phyloP scores from a whole-genome alignment of 2,797 vertebrate genomes.

The Momotus momota region DNA sequence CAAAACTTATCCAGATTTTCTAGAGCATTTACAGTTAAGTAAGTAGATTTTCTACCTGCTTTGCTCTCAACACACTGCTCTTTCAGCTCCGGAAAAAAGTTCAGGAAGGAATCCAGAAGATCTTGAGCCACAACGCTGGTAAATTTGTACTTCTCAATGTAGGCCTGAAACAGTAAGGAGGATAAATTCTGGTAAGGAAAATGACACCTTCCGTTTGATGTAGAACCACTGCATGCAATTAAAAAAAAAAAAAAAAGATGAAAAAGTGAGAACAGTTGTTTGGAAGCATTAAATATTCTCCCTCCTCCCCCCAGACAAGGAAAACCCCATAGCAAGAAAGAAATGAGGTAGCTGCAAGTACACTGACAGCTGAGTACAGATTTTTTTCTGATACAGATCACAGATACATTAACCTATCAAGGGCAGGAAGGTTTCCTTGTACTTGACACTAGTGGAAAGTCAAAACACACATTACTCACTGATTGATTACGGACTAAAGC shows the following conservation, averaged over 20 bases:
- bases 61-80: constrained; percentile 86
- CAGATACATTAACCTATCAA: not conserved
- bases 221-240: not conserved
- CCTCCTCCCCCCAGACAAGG: not conserved
- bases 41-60: constrained; percentile 82
- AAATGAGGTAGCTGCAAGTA: not conserved
- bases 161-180: constrained; percentile 82
- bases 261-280: not conserved
- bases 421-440: not conserved
- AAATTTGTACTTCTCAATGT: constrained; percentile 93
- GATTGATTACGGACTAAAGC: not conserved
- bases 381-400: not conserved
- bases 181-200: not conserved
- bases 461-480: not conserved
- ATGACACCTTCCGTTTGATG: not conserved
- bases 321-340: not conserved
- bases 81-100: constrained; percentile 91
- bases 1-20: not conserved
- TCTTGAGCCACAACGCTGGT: constrained; percentile 93
- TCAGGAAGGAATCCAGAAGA: constrained; percentile 91
- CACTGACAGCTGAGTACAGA: not conserved
- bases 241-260: not conserved
- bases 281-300: not conserved
- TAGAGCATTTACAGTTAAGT: not conserved
- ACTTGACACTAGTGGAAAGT: not conserved